Evolutionary conservation across 2,888 invertebrate genomes (phyloP), one percentile per base, ranked within the genome.

Genomic region (Taphrorychus bicolor): DNA sequence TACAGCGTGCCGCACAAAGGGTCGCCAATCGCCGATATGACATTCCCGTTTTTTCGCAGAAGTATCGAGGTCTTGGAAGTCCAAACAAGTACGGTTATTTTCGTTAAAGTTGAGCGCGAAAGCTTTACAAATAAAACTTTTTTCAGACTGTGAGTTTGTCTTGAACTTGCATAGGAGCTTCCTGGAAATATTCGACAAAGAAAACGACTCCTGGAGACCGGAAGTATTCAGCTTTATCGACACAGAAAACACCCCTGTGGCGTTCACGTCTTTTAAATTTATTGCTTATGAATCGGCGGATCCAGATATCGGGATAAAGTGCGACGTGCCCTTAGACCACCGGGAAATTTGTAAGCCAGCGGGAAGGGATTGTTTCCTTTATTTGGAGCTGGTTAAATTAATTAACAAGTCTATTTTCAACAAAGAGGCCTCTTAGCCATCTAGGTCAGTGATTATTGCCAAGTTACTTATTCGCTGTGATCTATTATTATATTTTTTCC

Each of bases 1-100:
- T 94, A 93, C 82, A 93, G 94, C 45, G 94, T 94, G 5, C 95
- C 95, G 0, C 95, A 95, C 81, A 85, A 88, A 14, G 95, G 95
- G 1, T 93, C 94, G 0, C 86, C 89, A 18, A 84, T 94, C 57
- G 94, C 92, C 0, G 89, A 89, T 73, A 87, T 90, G 69, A 90
- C 89, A 75, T 86, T 90, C 0, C 91, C 91, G 1, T 84, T 94
- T 53, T 84, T 94, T 0, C 84, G 88, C n/a, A 86, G 92, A 69
- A 93, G 93, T 24, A 85, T 92, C 0, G 94, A 94, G 76, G 84
- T 94, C 21, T 81, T 89, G 63, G 93, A 94, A 83, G 89, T 94
- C 66, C 87, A 89, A 73, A 89, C 90, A 86, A 91, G 94, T 93
- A 78, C 78, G 82, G 71, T 16, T 59, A 41, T 11, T 45, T 41